A percentile compares a stretch with the other conserved stretches of the same genome.
Evolutionary conservation across 2,888 invertebrate species (phyloP).

Genomic region (Oegoconia quadripuncta): DNA sequence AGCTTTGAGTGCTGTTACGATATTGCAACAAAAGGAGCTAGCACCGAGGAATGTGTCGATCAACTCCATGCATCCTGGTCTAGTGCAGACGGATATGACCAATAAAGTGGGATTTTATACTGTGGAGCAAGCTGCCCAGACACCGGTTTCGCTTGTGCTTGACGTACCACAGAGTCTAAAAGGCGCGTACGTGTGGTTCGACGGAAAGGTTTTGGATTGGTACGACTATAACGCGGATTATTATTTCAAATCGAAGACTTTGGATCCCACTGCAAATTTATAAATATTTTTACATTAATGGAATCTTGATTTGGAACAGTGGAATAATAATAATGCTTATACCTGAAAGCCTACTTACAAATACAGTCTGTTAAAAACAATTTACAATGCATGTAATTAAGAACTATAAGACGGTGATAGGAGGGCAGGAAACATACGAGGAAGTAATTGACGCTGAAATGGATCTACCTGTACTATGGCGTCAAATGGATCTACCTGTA

Average conservation of each 20-base stretch:
- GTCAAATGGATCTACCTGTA: no score
- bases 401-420: no score
- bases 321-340: no score
- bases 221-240: slow-evolving; percentile 47
- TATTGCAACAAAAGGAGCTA: slow-evolving; percentile 82
- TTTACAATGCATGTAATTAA: neutral
- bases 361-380: neutral
- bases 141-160: slow-evolving; percentile 75
- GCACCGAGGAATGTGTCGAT: slow-evolving; percentile 73
- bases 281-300: neutral
- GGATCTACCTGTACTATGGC: no score
- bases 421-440: no score
- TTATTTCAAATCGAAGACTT: slow-evolving; percentile 42
- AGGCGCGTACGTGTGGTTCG: slow-evolving; percentile 83
- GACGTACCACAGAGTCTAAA: slow-evolving; percentile 72
- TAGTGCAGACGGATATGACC: slow-evolving; percentile 88
- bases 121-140: slow-evolving; percentile 76
- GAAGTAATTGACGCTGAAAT: no score
- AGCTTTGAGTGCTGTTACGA: slow-evolving; percentile 82
- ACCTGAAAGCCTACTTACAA: no score
- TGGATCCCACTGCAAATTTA: slow-evolving; percentile 9
- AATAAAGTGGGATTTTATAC: slow-evolving; percentile 77
- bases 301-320: no score
- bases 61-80: slow-evolving; percentile 86
- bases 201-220: slow-evolving; percentile 80